Conservation (phyloP, 2,888 invertebrate species). For the Acanthosepion esculentum region DNA sequence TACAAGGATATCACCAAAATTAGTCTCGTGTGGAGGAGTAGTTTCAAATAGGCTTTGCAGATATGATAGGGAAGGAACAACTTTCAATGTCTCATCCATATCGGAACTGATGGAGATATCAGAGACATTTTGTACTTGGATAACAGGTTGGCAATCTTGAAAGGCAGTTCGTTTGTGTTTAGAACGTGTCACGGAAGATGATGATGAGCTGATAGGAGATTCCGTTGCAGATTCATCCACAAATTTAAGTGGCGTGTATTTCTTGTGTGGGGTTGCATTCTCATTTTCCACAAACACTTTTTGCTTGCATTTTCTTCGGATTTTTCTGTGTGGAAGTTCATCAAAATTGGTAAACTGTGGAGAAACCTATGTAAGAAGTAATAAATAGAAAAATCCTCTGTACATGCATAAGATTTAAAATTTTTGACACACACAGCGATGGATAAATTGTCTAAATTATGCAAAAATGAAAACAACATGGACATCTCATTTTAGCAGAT, state of each 20-base stretch:
- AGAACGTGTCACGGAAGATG: not conserved
- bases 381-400: not conserved
- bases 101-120: not conserved
- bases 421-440: not conserved
- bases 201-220: not conserved
- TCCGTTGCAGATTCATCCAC: not conserved
- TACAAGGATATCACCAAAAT: conserved; percentile 54
- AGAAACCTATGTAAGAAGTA: not conserved
- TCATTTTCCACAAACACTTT: not conserved
- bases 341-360: conserved; percentile 5
- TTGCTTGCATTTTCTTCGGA: not conserved
- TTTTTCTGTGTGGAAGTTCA: not conserved
- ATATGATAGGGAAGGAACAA: not conserved
- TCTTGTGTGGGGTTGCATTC: not conserved
- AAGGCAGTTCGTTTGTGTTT: not conserved
- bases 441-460: too few species aligned
- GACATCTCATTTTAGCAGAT: too few species aligned
- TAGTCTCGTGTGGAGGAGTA: not conserved
- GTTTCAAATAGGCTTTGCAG: not conserved
- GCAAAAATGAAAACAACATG: too few species aligned
- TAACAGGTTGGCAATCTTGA: not conserved
- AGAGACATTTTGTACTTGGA: not conserved
- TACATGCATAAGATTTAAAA: not conserved
- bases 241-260: conserved; percentile 35
- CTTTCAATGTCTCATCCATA: not conserved